These are phyloP conservation scores for Zootoca vivipara DNA, from an alignment of 2,113 vertebrate species.

Conservation along the genomic window DNA sequence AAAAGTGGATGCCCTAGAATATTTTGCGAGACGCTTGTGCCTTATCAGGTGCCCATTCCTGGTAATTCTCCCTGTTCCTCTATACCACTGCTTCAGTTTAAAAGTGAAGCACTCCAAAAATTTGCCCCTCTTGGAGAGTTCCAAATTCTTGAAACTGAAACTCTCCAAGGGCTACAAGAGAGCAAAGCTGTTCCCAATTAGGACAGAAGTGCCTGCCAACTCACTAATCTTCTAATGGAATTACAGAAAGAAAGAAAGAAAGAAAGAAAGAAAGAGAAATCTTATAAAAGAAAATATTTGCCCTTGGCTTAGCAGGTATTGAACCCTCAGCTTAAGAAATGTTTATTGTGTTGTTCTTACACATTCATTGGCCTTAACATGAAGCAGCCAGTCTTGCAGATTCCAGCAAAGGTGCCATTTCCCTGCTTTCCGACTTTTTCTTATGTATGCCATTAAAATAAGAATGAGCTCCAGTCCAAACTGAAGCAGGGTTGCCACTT, in stretches of 20 bases:
- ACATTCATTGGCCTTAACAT: neutral
- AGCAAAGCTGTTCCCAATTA: constrained; percentile 16
- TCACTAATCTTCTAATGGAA: constrained; percentile 30
- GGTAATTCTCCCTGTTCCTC: neutral
- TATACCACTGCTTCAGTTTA: neutral
- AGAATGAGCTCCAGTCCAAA: neutral
- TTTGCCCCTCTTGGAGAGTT: neutral
- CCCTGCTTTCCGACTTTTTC: neutral
- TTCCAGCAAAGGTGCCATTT: neutral
- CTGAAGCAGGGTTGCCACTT: neutral
- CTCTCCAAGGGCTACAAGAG: neutral
- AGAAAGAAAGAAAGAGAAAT: neutral
- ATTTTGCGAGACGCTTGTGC: neutral
- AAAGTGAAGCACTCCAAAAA: neutral
- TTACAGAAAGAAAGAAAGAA: neutral
- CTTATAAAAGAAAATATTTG: constrained; percentile 7
- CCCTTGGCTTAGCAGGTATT: neutral
- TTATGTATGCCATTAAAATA: neutral
- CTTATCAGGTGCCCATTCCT: neutral
- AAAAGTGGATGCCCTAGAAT: neutral
- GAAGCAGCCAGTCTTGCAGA: neutral
- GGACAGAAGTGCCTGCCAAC: constrained; percentile 3
- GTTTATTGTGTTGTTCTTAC: neutral
- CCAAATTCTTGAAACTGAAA: constrained; percentile 4
- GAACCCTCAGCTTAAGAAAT: neutral